Conservation (phyloP, 1,140 invertebrate genomes). For the Aphaenogaster ashmeadi region DNA sequence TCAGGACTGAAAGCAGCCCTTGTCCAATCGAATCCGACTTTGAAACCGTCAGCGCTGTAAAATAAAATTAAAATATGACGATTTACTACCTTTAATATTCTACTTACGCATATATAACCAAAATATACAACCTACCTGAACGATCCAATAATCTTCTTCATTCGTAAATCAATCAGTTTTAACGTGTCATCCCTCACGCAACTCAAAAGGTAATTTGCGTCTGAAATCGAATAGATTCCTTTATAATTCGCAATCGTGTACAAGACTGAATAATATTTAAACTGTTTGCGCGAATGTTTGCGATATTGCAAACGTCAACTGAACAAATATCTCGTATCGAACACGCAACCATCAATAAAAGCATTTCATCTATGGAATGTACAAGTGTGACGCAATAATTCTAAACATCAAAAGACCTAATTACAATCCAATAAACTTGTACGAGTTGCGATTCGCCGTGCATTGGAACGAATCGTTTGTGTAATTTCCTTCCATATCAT, state of each 20-base stretch:
- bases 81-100: conserved; percentile 37
- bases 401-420: background rate
- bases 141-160: conserved; percentile 96
- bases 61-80: conserved; percentile 43
- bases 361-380: background rate
- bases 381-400: conserved; percentile 4
- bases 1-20: conserved; percentile 97
- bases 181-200: conserved; percentile 98
- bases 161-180: conserved; percentile 97
- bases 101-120: background rate
- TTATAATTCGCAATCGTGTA: conserved; percentile 7
- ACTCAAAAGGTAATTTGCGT: conserved; percentile 95
- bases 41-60: conserved; percentile 96
- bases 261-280: conserved; percentile 46
- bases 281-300: conserved; percentile 18
- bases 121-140: conserved; percentile 91
- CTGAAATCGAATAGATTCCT: conserved; percentile 87
- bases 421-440: conserved; percentile 18
- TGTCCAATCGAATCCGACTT: conserved; percentile 97
- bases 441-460: background rate
- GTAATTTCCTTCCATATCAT: conserved; percentile 59
- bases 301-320: conserved; percentile 2
- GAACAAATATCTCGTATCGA: conserved; percentile 4
- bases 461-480: conserved; percentile 10
- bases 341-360: conserved; percentile 10